Evolutionary conservation across 2,888 invertebrate genomes (phyloP), one percentile per base, ranked within the genome.

Genomic region (Seira musarum): DNA sequence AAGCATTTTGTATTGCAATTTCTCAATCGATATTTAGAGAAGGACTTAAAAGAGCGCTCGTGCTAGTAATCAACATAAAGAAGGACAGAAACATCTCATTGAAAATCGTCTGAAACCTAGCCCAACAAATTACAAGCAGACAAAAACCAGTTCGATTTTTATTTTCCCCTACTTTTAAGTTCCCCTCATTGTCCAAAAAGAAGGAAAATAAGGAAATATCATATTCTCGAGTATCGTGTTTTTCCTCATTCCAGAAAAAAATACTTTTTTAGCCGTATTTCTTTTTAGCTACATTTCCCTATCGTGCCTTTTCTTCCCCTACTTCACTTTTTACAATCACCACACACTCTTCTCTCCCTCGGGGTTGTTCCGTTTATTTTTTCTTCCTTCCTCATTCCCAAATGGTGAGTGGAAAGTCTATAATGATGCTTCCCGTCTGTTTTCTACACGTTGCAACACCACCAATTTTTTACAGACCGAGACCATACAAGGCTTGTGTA

Each of bases 91-190:
- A 72, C n/a, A n/a, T n/a, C 2, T n/a, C 22, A 60, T 40, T 17
- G 19, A 35, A 17, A 57, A 30, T 17, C 24, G 25, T 63, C 46
- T 40, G 40, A 65, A 78, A 71, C 78, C 78, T 78, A 71, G 70
- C 78, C 78, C 78, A 78, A 78, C 78, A 78, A 78, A 78, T 78
- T 78, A 78, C 19, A 70, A 69, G 60, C 49, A 70, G 17, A 70
- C 60, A 61, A 61, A 60, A 24, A 10, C 13, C 8, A 71, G 60
- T 22, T 30, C 25, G n/a, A 17, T 21, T n/a, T n/a, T n/a, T n/a
- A n/a, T n/a, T n/a, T n/a, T n/a, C n/a, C n/a, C n/a, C n/a, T 46
- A 67, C 24, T 70, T 17, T 35, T 25, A 21, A 61, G 64, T 30
- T 57, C 57, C 17, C 57, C 17, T 57, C 40, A 8, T 40, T n/a